Evolutionary conservation across 1,140 invertebrate species (phyloP).

Genomic region (Megalonaias nervosa): DNA sequence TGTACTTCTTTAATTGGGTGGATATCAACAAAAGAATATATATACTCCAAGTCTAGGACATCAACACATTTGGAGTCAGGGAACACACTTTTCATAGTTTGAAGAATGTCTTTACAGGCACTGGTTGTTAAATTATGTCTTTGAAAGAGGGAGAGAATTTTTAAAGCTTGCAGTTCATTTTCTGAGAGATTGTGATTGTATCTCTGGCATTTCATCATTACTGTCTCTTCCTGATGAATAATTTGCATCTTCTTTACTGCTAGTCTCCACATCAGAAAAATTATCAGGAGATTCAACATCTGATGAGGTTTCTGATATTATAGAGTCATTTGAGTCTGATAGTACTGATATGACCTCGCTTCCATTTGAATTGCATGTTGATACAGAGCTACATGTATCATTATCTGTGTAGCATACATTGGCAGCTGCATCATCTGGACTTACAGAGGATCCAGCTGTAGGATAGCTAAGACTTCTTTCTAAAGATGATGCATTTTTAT

Average conservation of each 20-base stretch:
- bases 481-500: too few relatives aligned
- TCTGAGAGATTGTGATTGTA: neutral
- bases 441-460: too few relatives aligned
- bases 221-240: neutral
- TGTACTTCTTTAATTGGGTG: neutral
- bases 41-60: neutral
- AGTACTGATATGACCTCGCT: too few relatives aligned
- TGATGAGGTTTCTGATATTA: too few relatives aligned
- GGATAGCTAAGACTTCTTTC: too few relatives aligned
- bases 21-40: slow-evolving; percentile 12
- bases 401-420: too few relatives aligned
- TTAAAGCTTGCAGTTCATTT: slow-evolving; percentile 6
- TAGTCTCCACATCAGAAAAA: neutral
- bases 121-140: slow-evolving; percentile 11
- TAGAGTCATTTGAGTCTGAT: too few relatives aligned
- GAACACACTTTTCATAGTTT: slow-evolving; percentile 12
- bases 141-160: slow-evolving; percentile 18
- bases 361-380: too few relatives aligned
- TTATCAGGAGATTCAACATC: neutral
- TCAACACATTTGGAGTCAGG: neutral
- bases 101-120: slow-evolving; percentile 1
- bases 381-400: too few relatives aligned
- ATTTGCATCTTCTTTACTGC: neutral
- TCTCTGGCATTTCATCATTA: neutral
- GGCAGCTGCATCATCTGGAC: too few relatives aligned